A percentile compares a stretch with the other conserved stretches of the same genome.
phyloP scores from a whole-genome alignment of 2,113 vertebrate species.

The Ahaetulla prasina region DNA sequence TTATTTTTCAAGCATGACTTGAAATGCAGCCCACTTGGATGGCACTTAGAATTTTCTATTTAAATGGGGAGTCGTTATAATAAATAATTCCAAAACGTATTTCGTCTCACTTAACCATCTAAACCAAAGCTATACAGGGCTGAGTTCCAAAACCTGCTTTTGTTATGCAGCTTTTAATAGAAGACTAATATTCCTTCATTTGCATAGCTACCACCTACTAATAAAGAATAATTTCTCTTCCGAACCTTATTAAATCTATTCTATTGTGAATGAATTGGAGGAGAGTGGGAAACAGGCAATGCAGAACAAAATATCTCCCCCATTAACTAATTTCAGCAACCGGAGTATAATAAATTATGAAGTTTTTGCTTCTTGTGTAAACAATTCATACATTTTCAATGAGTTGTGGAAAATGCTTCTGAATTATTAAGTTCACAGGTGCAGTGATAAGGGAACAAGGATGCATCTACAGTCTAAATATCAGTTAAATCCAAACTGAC shows the following conservation, averaged over 20 bases:
- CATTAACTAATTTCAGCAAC: neutral
- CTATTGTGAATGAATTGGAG: neutral
- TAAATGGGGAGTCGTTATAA: conserved; percentile 13
- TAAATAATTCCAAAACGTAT: neutral
- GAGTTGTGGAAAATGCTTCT: too few species aligned
- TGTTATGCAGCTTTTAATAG: neutral
- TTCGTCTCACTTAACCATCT: conserved; percentile 1
- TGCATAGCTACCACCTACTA: neutral
- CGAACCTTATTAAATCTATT: neutral
- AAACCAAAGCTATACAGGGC: neutral
- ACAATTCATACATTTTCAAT: neutral
- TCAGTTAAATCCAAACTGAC: neutral
- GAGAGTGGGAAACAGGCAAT: too few species aligned
- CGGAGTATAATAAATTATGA: neutral
- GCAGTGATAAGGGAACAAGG: neutral
- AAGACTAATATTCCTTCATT: neutral
- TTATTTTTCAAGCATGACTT: conserved; percentile 27
- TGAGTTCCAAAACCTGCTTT: neutral
- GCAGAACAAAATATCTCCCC: neutral
- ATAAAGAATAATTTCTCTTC: neutral
- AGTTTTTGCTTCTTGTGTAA: neutral
- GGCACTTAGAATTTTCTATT: conserved; percentile 27
- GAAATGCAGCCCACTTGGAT: conserved; percentile 14
- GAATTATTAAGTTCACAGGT: neutral
- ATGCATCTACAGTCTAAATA: neutral